A percentile compares a stretch with the other conserved stretches of the same genome.
Conservation (phyloP, 1,140 invertebrate genomes). For the Sinella curviseta region DNA sequence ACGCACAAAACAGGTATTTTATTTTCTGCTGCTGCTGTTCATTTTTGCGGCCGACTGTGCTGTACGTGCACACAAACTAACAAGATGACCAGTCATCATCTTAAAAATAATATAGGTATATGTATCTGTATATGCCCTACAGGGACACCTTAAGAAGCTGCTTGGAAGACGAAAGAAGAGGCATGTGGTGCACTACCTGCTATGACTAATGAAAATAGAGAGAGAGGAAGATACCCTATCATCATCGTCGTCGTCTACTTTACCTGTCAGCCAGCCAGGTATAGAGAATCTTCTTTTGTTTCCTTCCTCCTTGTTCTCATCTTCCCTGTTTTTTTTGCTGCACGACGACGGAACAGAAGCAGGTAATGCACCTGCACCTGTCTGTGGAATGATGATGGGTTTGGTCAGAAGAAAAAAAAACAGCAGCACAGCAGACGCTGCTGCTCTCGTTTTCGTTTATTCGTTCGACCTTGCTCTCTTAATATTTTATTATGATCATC, state of each 20-base stretch:
- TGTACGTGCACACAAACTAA: background rate
- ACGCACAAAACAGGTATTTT: no score
- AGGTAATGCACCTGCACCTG: background rate
- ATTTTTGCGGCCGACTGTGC: no score
- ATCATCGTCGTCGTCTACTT: background rate
- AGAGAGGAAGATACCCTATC: background rate
- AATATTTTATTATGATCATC: no score
- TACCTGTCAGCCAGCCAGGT: background rate
- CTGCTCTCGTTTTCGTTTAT: no score
- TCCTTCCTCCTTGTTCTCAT: background rate
- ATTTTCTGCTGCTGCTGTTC: no score
- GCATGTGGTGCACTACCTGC: constrained; percentile 12
- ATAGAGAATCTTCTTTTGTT: background rate
- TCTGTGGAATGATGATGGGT: no score
- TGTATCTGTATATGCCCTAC: background rate
- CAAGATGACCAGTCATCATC: background rate
- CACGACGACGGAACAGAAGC: background rate
- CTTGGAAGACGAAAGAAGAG: no score
- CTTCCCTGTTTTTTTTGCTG: background rate
- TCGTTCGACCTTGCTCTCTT: no score
- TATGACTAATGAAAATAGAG: constrained; percentile 22
- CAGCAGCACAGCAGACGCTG: no score
- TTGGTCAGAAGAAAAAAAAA: no score
- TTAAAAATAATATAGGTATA: background rate
- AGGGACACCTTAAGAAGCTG: constrained; percentile 9